phyloP scores from a whole-genome alignment of 1,140 invertebrate species.

The Wasmannia auropunctata region DNA sequence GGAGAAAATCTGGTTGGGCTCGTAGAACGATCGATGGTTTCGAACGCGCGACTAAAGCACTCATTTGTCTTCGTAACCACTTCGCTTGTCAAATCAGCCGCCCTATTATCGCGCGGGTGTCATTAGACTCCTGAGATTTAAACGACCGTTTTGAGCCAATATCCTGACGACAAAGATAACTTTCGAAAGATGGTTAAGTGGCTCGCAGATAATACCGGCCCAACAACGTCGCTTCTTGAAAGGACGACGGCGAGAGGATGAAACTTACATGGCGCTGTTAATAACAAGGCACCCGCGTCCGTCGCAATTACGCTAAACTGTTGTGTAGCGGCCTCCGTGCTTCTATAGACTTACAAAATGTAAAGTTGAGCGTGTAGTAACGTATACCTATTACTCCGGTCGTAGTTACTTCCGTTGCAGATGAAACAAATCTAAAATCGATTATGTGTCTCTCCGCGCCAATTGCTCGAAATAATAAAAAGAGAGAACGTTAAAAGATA shows the following conservation, averaged over 20 bases:
- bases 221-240: conserved; percentile 10
- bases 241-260: neutral
- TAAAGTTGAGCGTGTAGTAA: neutral
- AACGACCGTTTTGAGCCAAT: conserved; percentile 67
- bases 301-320: conserved; percentile 35
- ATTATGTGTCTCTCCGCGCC: neutral
- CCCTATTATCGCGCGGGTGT: conserved; percentile 62
- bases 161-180: conserved; percentile 53
- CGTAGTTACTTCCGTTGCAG: neutral
- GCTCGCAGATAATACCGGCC: conserved; percentile 18
- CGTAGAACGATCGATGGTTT: conserved; percentile 66
- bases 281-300: neutral
- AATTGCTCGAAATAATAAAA: neutral
- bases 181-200: conserved; percentile 55
- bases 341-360: conserved; percentile 40
- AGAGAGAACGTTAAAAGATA: neutral
- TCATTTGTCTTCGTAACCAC: conserved; percentile 78
- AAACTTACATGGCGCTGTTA: conserved; percentile 40
- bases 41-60: conserved; percentile 62
- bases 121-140: conserved; percentile 68
- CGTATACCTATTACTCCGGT: neutral
- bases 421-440: neutral
- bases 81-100: conserved; percentile 76
- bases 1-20: conserved; percentile 57
- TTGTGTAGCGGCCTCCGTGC: neutral